Base-by-base conservation (phyloP, 37 sponge, comb jelly and placozoan genomes). In the Cladorhizidae sp. region DNA sequence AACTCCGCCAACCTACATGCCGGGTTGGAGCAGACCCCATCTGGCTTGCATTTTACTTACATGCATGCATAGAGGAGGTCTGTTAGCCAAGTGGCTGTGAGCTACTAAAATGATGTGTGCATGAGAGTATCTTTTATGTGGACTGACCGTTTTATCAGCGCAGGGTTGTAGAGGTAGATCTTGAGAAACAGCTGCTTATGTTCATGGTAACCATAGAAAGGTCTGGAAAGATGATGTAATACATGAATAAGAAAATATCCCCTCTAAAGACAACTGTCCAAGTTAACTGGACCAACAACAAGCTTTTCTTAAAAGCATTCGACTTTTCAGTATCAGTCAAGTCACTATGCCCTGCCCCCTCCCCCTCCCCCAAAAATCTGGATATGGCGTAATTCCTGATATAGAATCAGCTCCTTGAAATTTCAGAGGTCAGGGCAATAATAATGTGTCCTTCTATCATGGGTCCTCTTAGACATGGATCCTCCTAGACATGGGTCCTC, bases 171-270 rank as follows among this genome's bases (percentile, higher is more conserved):
- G 7, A 96, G 78, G 76, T 84, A 96, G 29, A 96, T 77, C 77
- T 93, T 93, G 39, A 96, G 80, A 64, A 93, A 96, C 12, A 89
- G 41, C 40, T 74, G 36, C 37, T 77, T 70, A 0, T 33, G n/a
- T 23, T 74, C 82, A 70, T 92, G 85, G 67, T 95, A 95, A 26
- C 96, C 95, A 83, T 95, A 95, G 54, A 92, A 85, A 37, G 92
- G 86, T 12, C 91, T 95, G 49, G 49, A 68, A 3, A 39, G 37
- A 28, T 9, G 28, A 21, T 21, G 25, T 5, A 12, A 61, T 5
- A 45, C 3, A 73, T 7, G 40, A 73, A 73, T 23, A 25, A 14
- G 40, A 9, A 45, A 45, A 45, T 45, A 25, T 22, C 28, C n/a
- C n/a, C n/a, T n/a, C n/a, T n/a, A n/a, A n/a, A n/a, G n/a, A n/a